Evolutionary conservation across 2,797 vertebrate species (phyloP).

Genomic region (Alosa sapidissima): DNA sequence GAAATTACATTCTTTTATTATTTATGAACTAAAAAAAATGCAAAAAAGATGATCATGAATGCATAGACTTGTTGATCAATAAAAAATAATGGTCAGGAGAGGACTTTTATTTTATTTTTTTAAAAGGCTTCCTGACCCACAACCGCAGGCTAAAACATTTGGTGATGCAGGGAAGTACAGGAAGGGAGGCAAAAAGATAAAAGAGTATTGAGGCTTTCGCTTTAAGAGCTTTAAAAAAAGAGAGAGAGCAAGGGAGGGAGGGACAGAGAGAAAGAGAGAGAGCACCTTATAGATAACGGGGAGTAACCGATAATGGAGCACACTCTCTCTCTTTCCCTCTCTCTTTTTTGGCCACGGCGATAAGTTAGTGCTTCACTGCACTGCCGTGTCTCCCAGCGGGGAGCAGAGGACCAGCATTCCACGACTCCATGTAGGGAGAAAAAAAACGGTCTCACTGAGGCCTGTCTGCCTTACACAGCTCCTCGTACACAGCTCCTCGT

Average conservation of each 20-base stretch:
- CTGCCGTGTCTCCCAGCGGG: background rate
- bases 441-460: background rate
- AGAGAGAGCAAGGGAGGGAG: background rate
- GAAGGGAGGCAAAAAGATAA: background rate
- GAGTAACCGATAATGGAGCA: slow-evolving; percentile 20
- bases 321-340: slow-evolving; percentile 29
- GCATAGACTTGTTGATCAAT: background rate
- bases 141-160: background rate
- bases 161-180: slow-evolving; percentile 3
- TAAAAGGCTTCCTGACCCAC: background rate
- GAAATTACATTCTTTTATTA: background rate
- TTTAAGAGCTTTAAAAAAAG: background rate
- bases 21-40: background rate
- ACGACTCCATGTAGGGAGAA: slow-evolving; percentile 3
- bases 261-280: background rate
- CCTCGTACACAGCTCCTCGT: too few relatives aligned
- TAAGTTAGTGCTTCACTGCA: slow-evolving; percentile 25
- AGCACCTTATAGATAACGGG: background rate
- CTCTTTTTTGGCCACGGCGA: background rate
- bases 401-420: background rate
- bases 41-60: background rate
- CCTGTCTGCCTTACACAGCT: background rate
- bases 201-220: slow-evolving; percentile 8
- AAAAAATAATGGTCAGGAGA: background rate
- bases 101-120: background rate